These are phyloP conservation scores for Leucoptera coffeella DNA, from an alignment of 2,888 invertebrate species.

Conservation along the genomic window DNA sequence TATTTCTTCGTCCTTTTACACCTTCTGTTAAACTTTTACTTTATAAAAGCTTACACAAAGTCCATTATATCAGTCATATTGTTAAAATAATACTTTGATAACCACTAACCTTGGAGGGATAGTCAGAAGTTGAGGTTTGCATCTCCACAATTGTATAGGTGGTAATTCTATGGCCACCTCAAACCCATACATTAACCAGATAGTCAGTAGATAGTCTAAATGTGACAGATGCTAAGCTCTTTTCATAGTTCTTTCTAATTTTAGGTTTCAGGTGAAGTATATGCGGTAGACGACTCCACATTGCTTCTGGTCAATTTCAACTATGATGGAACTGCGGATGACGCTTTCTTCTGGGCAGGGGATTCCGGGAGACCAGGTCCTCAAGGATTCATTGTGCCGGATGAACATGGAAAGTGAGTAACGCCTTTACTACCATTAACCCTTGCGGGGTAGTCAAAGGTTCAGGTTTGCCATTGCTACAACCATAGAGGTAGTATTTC, in stretches of 20 bases:
- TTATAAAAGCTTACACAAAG: too few species aligned
- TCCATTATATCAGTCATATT: background rate
- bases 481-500: too few species aligned
- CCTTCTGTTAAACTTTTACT: too few species aligned
- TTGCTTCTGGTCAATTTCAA: slow-evolving; percentile 74
- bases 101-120: background rate
- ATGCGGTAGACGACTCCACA: slow-evolving; percentile 82
- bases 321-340: slow-evolving; percentile 86
- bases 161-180: too few species aligned
- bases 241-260: slow-evolving; percentile 1
- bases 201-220: background rate
- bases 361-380: slow-evolving; percentile 79
- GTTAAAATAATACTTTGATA: background rate
- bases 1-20: too few species aligned
- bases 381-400: slow-evolving; percentile 86
- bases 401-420: slow-evolving; percentile 74
- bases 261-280: slow-evolving; percentile 80
- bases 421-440: too few species aligned
- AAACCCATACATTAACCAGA: too few species aligned
- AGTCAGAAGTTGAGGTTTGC: too few species aligned
- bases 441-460: too few species aligned
- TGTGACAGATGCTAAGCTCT: too few species aligned
- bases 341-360: slow-evolving; percentile 94
- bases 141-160: too few species aligned
- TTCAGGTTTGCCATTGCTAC: too few species aligned